These are phyloP conservation scores for Goniozus legneri DNA, from an alignment of 1,140 invertebrate species.

Conservation along the genomic window DNA sequence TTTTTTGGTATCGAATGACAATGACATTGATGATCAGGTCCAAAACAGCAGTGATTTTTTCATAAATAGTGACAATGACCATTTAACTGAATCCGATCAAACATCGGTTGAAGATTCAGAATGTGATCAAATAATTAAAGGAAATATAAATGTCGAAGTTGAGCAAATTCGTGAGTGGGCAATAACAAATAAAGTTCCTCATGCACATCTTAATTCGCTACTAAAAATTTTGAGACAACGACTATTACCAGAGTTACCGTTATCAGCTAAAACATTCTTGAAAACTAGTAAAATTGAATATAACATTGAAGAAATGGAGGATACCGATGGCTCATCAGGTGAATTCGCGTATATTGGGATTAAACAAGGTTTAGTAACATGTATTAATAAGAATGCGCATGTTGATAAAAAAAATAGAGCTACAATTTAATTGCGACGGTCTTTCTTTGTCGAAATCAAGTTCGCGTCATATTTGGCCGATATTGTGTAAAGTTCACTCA, in stretches of 20 bases:
- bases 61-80: too few relatives aligned
- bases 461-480: conserved; percentile 6
- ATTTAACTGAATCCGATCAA: too few relatives aligned
- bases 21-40: too few relatives aligned
- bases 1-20: too few relatives aligned
- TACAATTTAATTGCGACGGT: conserved; percentile 3
- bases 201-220: conserved; percentile 5
- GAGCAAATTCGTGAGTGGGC: conserved; percentile 7
- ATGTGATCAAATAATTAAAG: too few relatives aligned
- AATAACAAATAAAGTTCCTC: not conserved
- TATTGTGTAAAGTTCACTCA: conserved; percentile 9
- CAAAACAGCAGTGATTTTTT: too few relatives aligned
- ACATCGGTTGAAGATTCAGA: too few relatives aligned
- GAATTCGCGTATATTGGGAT: conserved; percentile 16
- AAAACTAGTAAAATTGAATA: conserved; percentile 4
- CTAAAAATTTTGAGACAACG: conserved; percentile 8
- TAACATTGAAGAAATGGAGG: conserved; percentile 7
- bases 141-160: too few relatives aligned
- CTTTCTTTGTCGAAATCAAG: conserved; percentile 5
- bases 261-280: conserved; percentile 13
- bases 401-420: not conserved
- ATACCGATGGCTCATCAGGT: not conserved
- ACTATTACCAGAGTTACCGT: conserved; percentile 10
- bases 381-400: conserved; percentile 3
- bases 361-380: conserved; percentile 1